Percentiles rank a stretch among this genome's conserved stretches.
Conservation (phyloP, 2,888 invertebrate species). For the Synanthedon tipuliformis region DNA sequence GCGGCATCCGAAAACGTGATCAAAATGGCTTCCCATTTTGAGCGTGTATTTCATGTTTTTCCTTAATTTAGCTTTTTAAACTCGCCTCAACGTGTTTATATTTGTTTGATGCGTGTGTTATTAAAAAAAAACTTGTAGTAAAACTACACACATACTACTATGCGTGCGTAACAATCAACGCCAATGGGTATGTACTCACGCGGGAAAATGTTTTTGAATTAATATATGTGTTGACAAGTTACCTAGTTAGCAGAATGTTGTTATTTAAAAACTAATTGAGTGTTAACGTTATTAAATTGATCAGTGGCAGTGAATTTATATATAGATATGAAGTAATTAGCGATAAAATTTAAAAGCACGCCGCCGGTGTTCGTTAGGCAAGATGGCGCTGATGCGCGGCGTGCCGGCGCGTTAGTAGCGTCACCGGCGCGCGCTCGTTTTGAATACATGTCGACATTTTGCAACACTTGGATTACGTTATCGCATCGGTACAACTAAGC, state of each 20-base stretch:
- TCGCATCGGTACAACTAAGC: slow-evolving; percentile 21
- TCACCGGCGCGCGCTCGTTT: slow-evolving; percentile 57
- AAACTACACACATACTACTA: not conserved
- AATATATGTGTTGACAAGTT: slow-evolving; percentile 8
- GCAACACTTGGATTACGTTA: slow-evolving; percentile 59
- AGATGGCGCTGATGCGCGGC: slow-evolving; percentile 67
- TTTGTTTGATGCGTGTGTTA: not conserved
- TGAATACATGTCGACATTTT: slow-evolving; percentile 45
- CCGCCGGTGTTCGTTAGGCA: slow-evolving; percentile 44
- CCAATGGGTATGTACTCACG: slow-evolving; percentile 39
- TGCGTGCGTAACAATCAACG: slow-evolving; percentile 13
- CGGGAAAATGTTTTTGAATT: slow-evolving; percentile 43
- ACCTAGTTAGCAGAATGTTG: slow-evolving; percentile 1
- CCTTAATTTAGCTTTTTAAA: slow-evolving; percentile 9
- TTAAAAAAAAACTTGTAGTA: not conserved
- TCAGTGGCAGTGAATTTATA: slow-evolving; percentile 9
- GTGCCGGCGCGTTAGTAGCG: slow-evolving; percentile 54
- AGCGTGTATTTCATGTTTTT: slow-evolving; percentile 31
- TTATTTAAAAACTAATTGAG: not conserved
- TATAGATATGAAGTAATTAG: slow-evolving; percentile 16
- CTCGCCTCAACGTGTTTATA: not conserved
- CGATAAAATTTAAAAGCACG: slow-evolving; percentile 29
- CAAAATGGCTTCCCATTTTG: slow-evolving; percentile 71
- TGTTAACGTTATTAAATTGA: not conserved
- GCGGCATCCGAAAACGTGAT: slow-evolving; percentile 59